phyloP scores from a whole-genome alignment of 2,113 vertebrate species.

The Anthoscopus minutus region DNA sequence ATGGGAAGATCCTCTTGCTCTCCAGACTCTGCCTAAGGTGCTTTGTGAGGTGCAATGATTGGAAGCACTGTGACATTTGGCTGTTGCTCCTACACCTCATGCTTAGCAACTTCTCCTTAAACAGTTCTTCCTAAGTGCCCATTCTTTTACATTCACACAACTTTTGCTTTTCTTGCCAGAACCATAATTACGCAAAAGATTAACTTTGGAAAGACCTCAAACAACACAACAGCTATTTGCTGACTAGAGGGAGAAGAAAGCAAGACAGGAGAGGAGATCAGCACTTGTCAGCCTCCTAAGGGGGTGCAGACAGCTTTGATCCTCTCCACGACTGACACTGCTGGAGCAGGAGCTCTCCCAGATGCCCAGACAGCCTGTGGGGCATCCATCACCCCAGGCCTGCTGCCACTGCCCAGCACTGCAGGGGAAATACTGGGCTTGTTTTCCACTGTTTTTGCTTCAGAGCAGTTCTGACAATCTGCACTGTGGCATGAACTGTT shows the following conservation, averaged over 20 bases:
- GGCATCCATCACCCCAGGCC: not conserved
- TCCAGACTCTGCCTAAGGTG: not conserved
- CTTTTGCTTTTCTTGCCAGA: not conserved
- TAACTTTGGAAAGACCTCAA: not conserved
- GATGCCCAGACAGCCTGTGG: too few relatives aligned
- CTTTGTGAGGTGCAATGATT: not conserved
- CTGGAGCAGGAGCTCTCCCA: not conserved
- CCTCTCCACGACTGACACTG: rapidly evolving
- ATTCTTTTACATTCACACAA: not conserved
- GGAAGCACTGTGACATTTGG: not conserved
- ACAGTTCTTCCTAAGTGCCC: not conserved
- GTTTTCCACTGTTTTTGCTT: not conserved
- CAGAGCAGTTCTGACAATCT: not conserved
- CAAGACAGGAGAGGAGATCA: not conserved
- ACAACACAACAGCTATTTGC: not conserved
- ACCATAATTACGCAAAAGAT: not conserved
- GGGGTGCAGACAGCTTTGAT: not conserved
- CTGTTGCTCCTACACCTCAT: not conserved
- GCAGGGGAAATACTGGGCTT: rapidly evolving
- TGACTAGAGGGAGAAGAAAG: not conserved
- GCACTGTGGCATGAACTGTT: not conserved
- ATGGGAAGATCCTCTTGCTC: rapidly evolving
- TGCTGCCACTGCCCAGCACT: not conserved
- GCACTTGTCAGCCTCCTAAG: not conserved
- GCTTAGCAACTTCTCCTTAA: not conserved